phyloP scores from a whole-genome alignment of 2,113 vertebrate species.

The Scopus umbretta region DNA sequence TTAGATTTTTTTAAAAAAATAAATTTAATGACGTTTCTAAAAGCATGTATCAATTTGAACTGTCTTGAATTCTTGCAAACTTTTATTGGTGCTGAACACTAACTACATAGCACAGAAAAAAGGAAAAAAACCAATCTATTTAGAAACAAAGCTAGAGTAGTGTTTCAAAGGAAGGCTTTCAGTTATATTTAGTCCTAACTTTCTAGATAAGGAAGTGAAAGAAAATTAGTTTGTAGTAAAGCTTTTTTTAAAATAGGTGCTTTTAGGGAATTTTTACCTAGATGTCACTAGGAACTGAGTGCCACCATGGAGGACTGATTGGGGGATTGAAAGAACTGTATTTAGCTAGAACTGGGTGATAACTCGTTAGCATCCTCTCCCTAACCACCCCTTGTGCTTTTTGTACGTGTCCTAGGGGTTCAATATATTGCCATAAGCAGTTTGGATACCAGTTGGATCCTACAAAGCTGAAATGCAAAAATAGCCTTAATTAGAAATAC shows the following conservation, averaged over 20 bases:
- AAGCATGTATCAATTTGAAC: neutral
- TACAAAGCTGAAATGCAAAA: neutral
- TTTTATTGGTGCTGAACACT: conserved; percentile 19
- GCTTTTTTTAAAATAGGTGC: conserved; percentile 9
- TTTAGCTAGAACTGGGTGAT: neutral
- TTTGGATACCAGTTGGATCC: neutral
- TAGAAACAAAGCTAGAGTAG: neutral
- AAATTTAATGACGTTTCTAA: neutral
- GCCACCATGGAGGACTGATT: neutral
- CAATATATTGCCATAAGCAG: neutral
- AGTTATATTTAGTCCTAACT: neutral
- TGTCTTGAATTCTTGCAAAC: neutral
- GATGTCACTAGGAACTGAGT: neutral
- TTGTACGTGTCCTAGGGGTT: neutral
- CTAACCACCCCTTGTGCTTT: neutral
- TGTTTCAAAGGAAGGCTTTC: conserved; percentile 20
- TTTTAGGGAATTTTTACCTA: conserved; percentile 31
- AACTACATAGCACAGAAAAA: neutral
- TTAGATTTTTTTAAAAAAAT: neutral
- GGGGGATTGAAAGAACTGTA: neutral
- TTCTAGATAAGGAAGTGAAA: conserved; percentile 33
- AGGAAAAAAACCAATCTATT: neutral
- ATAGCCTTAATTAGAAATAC: neutral
- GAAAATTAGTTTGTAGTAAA: conserved; percentile 7
- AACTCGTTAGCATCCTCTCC: neutral